Base-by-base conservation (phyloP, 2,888 invertebrate genomes). In the Eumacrocentrus americanus region DNA sequence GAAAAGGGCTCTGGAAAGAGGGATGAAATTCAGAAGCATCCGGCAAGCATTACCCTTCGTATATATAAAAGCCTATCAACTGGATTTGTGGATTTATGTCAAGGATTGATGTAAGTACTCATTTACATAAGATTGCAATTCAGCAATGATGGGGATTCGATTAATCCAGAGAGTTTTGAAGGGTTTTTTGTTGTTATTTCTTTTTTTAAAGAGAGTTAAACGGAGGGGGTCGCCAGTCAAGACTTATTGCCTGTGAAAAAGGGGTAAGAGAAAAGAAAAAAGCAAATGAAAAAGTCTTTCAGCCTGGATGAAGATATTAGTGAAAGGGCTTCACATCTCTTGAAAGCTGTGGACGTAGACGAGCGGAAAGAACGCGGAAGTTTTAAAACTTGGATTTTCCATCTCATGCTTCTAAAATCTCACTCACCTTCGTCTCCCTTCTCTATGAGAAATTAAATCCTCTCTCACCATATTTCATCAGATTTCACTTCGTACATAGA, bases 231-330 rank as follows among this genome's bases (percentile, higher is more conserved):
- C 52, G 25, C 40, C 44, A 42, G 54, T 44, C 44, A 44, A 54
- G 42, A 54, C 44, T 54, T 54, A 54, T 54, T 40, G 44, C 29
- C 29, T 54, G 54, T 42, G 42, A 29, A 25, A 16, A 29, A 51
- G n/a, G 50, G 50, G 18, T 35, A 23, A 23, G 12, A 20, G 29
- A 50, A 20, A 35, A 50, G n/a, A 34, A 9, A 22, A 48, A 20
- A 52, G n/a, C 2, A 51, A 2, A 9, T 38, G n/a, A n/a, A n/a
- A n/a, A 29, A 29, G 29, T 6, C 29, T 29, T 29, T 29, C 5
- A 29, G 29, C 29, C 9, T 29, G 29, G 9, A 29, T 29, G 29
- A 29, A 29, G 9, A 29, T 29, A 29, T 29, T 29, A 9, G 29
- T 6, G 29, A 9, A 6, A 29, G 29, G 9, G 29, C 29, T 29